Percentiles rank a stretch among this genome's conserved stretches.
These are phyloP conservation scores for Athrips mouffetella DNA, from an alignment of 2,888 invertebrate genomes.

Conservation along the genomic window DNA sequence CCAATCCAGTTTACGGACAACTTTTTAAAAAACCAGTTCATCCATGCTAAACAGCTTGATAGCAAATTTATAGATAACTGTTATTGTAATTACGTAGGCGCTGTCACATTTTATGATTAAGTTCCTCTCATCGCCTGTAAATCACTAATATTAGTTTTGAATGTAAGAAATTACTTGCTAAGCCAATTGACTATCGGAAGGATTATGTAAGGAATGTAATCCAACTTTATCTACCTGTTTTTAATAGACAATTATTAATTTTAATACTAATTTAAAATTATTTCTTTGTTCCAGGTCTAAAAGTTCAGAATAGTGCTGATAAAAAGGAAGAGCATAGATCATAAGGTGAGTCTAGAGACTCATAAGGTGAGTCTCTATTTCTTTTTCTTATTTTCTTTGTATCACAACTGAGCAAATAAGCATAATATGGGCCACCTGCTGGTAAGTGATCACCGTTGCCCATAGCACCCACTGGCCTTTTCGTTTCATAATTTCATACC, in stretches of 20 bases:
- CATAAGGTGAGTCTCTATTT: too few relatives aligned
- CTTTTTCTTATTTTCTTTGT: too few relatives aligned
- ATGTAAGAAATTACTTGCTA: neutral
- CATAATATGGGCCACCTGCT: too few relatives aligned
- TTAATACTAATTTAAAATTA: too few relatives aligned
- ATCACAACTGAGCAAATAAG: too few relatives aligned
- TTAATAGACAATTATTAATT: too few relatives aligned
- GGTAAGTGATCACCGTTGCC: too few relatives aligned
- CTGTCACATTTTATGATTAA: neutral
- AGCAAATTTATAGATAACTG: neutral
- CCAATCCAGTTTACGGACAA: constrained; percentile 27
- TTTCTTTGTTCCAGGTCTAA: neutral
- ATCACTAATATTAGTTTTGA: neutral
- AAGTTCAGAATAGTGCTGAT: neutral
- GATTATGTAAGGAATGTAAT: neutral
- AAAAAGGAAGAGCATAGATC: neutral
- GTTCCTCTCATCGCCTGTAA: neutral
- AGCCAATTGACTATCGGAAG: neutral
- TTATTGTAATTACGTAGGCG: neutral
- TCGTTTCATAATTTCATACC: too few relatives aligned
- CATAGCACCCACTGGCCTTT: too few relatives aligned
- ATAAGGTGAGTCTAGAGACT: neutral
- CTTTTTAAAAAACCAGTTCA: constrained; percentile 29
- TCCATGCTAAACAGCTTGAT: neutral
- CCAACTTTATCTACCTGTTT: neutral